These are phyloP conservation scores for Polydrusus pterygomalis DNA, from an alignment of 2,888 invertebrate genomes.

Conservation along the genomic window DNA sequence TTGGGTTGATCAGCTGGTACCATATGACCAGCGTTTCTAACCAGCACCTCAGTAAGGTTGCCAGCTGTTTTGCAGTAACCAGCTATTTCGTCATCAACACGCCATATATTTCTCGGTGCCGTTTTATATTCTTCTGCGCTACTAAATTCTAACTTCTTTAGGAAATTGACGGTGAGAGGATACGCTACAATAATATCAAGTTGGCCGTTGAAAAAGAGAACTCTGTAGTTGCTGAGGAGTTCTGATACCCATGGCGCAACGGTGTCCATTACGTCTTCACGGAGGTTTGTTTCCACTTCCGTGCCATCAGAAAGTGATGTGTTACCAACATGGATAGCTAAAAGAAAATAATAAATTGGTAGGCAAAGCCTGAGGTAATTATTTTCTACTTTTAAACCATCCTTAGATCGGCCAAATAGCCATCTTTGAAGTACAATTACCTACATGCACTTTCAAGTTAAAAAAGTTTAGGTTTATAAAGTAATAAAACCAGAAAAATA, in stretches of 20 bases:
- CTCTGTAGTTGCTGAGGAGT: conserved; percentile 78
- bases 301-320: conserved; percentile 60
- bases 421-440: no score
- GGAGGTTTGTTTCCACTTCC: conserved; percentile 56
- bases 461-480: no score
- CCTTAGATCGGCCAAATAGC: no score
- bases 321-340: conserved; percentile 89
- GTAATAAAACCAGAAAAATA: no score
- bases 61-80: conserved; percentile 83
- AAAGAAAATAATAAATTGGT: background rate
- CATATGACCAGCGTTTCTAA: conserved; percentile 88
- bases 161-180: conserved; percentile 85
- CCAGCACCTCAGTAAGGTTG: conserved; percentile 81
- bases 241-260: conserved; percentile 70
- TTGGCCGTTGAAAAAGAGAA: conserved; percentile 91
- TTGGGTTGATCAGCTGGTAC: conserved; percentile 86
- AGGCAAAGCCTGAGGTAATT: no score
- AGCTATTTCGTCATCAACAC: conserved; percentile 78
- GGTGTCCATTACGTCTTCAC: conserved; percentile 49
- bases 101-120: conserved; percentile 80
- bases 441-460: no score
- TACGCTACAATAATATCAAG: conserved; percentile 92
- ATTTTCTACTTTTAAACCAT: no score
- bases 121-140: conserved; percentile 78
- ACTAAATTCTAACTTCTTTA: conserved; percentile 81